Conservation (phyloP, 2,888 invertebrate genomes). For the Tetragonula carbonaria region DNA sequence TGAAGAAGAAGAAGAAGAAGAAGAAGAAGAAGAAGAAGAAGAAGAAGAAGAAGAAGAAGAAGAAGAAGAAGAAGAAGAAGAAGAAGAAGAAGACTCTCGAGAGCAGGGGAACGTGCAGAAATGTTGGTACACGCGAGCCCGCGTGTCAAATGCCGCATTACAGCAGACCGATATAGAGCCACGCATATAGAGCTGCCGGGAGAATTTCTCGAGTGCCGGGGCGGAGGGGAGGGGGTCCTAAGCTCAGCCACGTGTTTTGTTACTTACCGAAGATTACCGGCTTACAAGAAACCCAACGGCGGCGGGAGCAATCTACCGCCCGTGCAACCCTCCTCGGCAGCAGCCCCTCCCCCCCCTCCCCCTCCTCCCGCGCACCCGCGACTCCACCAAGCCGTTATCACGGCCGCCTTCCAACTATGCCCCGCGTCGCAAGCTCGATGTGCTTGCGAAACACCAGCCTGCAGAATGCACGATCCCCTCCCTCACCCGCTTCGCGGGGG, state of each 20-base stretch:
- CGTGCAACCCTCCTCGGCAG: slow-evolving; percentile 54
- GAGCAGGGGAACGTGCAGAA: background rate
- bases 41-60: too few species aligned
- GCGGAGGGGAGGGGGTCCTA: slow-evolving; percentile 37
- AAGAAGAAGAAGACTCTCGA: background rate
- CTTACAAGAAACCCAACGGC: slow-evolving; percentile 75
- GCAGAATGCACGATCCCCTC: slow-evolving; percentile 29
- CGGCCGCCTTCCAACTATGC: slow-evolving; percentile 51
- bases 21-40: too few species aligned
- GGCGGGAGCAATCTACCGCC: slow-evolving; percentile 69
- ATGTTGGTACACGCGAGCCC: slow-evolving; percentile 18
- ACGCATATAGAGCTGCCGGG: slow-evolving; percentile 53
- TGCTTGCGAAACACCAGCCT: slow-evolving; percentile 60
- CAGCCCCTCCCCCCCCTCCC: slow-evolving; percentile 23
- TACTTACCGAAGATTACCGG: slow-evolving; percentile 78
- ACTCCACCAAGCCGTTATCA: slow-evolving; percentile 65
- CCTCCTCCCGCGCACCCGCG: slow-evolving; percentile 17
- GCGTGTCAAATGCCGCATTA: slow-evolving; percentile 61
- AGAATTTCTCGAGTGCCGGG: slow-evolving; percentile 67
- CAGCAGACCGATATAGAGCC: slow-evolving; percentile 58
- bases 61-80: too few species aligned
- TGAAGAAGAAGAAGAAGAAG: too few species aligned
- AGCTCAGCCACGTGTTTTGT: slow-evolving; percentile 77
- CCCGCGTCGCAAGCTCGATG: slow-evolving; percentile 21
- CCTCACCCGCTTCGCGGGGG: background rate